Conservation (phyloP, 2,113 vertebrate species). For the Callaeas wilsoni region DNA sequence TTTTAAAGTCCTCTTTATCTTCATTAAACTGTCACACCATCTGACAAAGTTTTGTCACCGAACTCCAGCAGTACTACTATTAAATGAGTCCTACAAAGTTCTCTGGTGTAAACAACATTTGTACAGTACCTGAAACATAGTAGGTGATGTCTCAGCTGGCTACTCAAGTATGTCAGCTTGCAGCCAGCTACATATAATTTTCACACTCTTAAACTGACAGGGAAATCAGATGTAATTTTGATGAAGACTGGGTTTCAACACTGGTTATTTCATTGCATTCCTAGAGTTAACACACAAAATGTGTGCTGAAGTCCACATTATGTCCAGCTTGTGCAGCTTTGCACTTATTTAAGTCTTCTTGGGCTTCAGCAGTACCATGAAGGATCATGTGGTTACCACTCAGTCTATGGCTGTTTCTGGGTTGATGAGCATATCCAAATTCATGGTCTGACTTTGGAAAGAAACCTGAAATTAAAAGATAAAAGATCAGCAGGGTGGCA, state of each 20-base stretch:
- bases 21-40: slow-evolving; percentile 60
- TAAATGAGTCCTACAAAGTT: slow-evolving; percentile 19
- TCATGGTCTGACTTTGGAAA: neutral
- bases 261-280: neutral
- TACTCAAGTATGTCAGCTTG: neutral
- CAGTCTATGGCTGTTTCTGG: neutral
- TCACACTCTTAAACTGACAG: neutral
- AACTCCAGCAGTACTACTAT: neutral
- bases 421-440: neutral
- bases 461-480: neutral
- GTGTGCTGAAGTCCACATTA: neutral
- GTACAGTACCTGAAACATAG: neutral
- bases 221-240: neutral
- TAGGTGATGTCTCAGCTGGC: neutral
- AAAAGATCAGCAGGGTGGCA: neutral
- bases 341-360: neutral
- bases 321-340: neutral
- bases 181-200: neutral
- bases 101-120: slow-evolving; percentile 15
- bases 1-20: slow-evolving; percentile 64
- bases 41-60: slow-evolving; percentile 48
- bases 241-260: neutral
- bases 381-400: neutral
- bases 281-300: neutral
- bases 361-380: neutral